Evolutionary conservation across 2,113 vertebrate genomes (phyloP).

Genomic region (Nettapus auritus): DNA sequence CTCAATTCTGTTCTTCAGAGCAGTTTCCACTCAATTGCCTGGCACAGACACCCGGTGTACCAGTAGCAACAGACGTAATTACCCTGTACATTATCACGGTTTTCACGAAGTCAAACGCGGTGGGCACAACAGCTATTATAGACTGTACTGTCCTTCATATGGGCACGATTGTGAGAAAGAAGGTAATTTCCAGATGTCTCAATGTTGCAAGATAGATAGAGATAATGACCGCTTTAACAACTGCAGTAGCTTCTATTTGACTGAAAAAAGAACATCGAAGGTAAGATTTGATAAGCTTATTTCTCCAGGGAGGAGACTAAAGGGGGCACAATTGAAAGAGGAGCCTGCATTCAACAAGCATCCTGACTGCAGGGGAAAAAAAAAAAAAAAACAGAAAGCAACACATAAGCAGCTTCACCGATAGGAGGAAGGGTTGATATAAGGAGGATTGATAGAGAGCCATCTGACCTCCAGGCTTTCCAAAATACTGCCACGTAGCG

Average conservation of each 20-base stretch:
- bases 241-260: background rate
- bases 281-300: constrained; percentile 32
- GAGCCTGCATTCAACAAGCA: background rate
- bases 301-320: constrained; percentile 25
- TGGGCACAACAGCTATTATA: background rate
- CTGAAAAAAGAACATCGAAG: constrained; percentile 14
- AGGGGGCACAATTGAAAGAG: background rate
- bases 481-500: background rate
- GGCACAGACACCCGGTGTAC: background rate
- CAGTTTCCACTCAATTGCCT: background rate
- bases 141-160: background rate
- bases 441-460: constrained; percentile 1
- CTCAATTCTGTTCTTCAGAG: background rate
- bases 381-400: background rate
- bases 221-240: constrained; percentile 7
- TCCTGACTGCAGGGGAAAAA: background rate
- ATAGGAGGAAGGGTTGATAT: background rate
- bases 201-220: background rate
- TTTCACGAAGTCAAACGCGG: background rate
- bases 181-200: constrained; percentile 32
- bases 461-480: background rate
- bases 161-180: background rate
- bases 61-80: background rate
- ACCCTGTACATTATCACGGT: background rate
- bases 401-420: background rate